Evolutionary conservation across 2,113 vertebrate species (phyloP).

Genomic region (Campylomormyrus numenius): DNA sequence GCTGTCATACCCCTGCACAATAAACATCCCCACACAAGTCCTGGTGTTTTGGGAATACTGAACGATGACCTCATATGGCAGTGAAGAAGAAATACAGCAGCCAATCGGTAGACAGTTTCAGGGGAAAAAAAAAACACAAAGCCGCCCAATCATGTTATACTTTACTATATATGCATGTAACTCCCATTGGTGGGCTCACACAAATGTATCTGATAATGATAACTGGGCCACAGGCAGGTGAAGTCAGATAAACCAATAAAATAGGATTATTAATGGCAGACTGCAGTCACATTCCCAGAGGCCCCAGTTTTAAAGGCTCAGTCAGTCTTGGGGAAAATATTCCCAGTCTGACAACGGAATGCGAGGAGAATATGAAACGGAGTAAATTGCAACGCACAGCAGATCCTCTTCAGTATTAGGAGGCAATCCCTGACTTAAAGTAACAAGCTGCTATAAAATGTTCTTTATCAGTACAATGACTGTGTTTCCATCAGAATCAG

Average conservation of each 20-base stretch:
- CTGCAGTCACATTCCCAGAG: not conserved
- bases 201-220: not conserved
- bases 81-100: not conserved
- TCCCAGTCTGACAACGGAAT: not conserved
- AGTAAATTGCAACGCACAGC: not conserved
- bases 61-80: not conserved
- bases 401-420: not conserved
- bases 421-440: not conserved
- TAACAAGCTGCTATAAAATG: not conserved
- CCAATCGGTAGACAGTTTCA: not conserved
- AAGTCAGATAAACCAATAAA: not conserved
- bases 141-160: not conserved
- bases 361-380: not conserved
- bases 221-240: not conserved
- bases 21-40: not conserved
- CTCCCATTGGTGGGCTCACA: not conserved
- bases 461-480: not conserved
- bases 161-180: not conserved
- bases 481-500: not conserved
- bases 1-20: not conserved
- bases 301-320: not conserved
- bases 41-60: not conserved
- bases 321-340: not conserved
- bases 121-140: not conserved
- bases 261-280: not conserved